Percentiles rank a stretch among this genome's conserved stretches.
These are phyloP conservation scores for Cryptotis parvus DNA, from an alignment of 2,113 vertebrate species.

Conservation along the genomic window DNA sequence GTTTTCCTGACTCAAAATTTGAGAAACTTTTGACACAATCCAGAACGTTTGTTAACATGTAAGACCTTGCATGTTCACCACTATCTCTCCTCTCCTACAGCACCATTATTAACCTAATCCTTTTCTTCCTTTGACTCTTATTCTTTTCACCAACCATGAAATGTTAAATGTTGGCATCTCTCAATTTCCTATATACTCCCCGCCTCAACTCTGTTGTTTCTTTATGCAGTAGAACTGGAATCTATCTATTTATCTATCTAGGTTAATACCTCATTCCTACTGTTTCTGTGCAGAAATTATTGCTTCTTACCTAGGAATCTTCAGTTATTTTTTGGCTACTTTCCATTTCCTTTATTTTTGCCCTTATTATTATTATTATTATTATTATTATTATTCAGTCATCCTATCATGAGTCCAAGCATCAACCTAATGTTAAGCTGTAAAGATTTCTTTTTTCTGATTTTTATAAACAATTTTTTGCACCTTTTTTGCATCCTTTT, in stretches of 20 bases:
- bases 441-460: not conserved
- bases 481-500: not conserved
- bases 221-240: not conserved
- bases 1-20: not conserved
- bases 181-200: not conserved
- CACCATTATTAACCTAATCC: not conserved
- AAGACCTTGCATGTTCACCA: not conserved
- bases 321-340: not conserved
- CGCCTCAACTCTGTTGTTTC: not conserved
- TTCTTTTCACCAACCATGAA: not conserved
- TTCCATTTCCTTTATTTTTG: not conserved
- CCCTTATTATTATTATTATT: not conserved
- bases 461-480: conserved; percentile 47
- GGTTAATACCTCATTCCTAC: not conserved
- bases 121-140: not conserved
- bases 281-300: not conserved
- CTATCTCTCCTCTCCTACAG: not conserved
- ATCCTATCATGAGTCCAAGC: not conserved
- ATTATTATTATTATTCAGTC: not conserved
- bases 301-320: not conserved
- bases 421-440: conserved; percentile 25
- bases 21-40: not conserved
- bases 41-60: not conserved
- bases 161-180: not conserved
- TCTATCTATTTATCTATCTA: not conserved